Evolutionary conservation across 2,113 vertebrate species (phyloP).

Genomic region (Saguinus midas): DNA sequence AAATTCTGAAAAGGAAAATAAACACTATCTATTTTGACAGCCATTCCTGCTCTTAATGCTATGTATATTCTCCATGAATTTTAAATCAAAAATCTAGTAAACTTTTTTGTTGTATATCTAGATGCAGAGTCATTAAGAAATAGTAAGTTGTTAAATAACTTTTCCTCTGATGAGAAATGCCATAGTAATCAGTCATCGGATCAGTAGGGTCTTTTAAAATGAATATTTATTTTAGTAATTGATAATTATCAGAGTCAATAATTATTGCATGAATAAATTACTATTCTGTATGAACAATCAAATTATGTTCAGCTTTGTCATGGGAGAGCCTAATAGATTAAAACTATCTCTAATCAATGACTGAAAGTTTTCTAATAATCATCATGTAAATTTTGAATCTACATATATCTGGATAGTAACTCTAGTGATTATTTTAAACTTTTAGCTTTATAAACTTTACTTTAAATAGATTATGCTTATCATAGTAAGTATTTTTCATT

Average conservation of each 20-base stretch:
- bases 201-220: slow-evolving; percentile 7
- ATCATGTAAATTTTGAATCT: slow-evolving; percentile 4
- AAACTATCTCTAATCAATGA: slow-evolving; percentile 56
- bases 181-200: not conserved
- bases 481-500: not conserved
- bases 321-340: slow-evolving; percentile 17
- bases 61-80: not conserved
- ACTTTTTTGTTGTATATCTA: not conserved
- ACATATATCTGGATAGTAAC: slow-evolving; percentile 13
- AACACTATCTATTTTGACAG: not conserved
- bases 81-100: not conserved
- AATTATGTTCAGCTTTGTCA: slow-evolving; percentile 37
- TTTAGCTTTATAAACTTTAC: slow-evolving; percentile 14
- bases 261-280: slow-evolving; percentile 22
- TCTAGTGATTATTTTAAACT: slow-evolving; percentile 2
- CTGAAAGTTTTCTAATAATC: slow-evolving; percentile 19
- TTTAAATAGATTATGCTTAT: not conserved
- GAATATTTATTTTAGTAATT: slow-evolving; percentile 50
- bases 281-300: slow-evolving; percentile 47
- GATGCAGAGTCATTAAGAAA: not conserved
- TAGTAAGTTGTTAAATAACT: slow-evolving; percentile 8
- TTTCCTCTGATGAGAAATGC: not conserved
- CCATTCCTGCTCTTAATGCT: not conserved
- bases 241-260: slow-evolving; percentile 31
- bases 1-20: not conserved